Percentiles rank a stretch among this genome's conserved stretches.
These are phyloP conservation scores for Dasyurus viverrinus DNA, from an alignment of 2,113 vertebrate genomes.

Conservation along the genomic window DNA sequence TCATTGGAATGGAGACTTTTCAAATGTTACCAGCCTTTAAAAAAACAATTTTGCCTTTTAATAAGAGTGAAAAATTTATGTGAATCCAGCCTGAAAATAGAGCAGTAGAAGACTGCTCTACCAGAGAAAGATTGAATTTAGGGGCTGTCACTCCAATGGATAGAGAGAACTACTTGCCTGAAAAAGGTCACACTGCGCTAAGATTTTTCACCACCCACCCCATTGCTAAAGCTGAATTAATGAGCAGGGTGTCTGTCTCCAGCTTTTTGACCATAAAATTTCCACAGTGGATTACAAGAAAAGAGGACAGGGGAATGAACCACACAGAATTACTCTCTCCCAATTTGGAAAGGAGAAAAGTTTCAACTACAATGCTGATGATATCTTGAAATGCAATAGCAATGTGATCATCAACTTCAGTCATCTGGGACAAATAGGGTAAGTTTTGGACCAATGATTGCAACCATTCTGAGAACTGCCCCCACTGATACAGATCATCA, in stretches of 20 bases:
- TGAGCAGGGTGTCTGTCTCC: slow-evolving; percentile 14
- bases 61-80: slow-evolving; percentile 57
- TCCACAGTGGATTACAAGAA: slow-evolving; percentile 12
- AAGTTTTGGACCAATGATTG: neutral
- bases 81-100: slow-evolving; percentile 62
- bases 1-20: slow-evolving; percentile 62
- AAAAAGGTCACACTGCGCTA: slow-evolving; percentile 37
- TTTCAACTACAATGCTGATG: neutral
- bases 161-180: neutral
- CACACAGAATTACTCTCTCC: slow-evolving; percentile 22
- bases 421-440: neutral
- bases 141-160: slow-evolving; percentile 13
- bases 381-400: neutral
- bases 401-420: neutral
- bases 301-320: slow-evolving; percentile 13
- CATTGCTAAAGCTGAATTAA: slow-evolving; percentile 38
- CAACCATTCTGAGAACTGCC: neutral
- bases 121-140: slow-evolving; percentile 55
- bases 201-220: slow-evolving; percentile 18
- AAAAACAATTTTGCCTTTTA: slow-evolving; percentile 62
- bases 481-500: neutral
- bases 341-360: slow-evolving; percentile 26
- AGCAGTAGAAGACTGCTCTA: slow-evolving; percentile 19
- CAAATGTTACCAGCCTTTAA: slow-evolving; percentile 63
- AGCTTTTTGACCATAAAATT: neutral